Evolutionary conservation across 30 jellyfish, hydroid and myxozoan species (phyloP).

Genomic region (Hydractinia symbiolongicarpus): DNA sequence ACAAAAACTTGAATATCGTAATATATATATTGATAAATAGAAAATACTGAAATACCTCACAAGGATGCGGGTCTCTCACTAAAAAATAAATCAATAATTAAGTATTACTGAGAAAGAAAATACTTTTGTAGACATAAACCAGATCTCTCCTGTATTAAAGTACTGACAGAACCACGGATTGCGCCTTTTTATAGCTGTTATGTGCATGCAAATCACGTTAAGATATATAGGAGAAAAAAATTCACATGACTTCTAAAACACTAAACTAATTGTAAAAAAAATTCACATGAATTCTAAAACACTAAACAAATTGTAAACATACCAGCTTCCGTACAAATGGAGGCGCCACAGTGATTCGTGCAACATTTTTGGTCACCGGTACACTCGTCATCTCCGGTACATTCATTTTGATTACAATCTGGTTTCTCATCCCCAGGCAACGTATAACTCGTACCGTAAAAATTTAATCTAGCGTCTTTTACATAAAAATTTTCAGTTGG

Average conservation of each 20-base stretch:
- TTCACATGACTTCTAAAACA: no score
- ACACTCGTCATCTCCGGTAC: constrained; percentile 57
- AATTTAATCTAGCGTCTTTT: constrained; percentile 57
- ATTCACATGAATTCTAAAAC: no score
- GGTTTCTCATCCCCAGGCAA: constrained; percentile 60
- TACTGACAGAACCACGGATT: no score
- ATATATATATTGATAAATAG: no score
- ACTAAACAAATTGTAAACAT: constrained; percentile 5
- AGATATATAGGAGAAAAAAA: no score
- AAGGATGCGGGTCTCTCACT: constrained; percentile 84
- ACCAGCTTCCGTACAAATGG: constrained; percentile 73
- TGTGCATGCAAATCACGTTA: no score
- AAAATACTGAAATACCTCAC: constrained; percentile 47
- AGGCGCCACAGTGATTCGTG: constrained; percentile 59
- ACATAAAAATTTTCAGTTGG: constrained; percentile 28
- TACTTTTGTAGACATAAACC: background rate
- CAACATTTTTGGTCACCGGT: constrained; percentile 83
- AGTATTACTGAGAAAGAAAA: background rate
- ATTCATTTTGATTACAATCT: constrained; percentile 49
- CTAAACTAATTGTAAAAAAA: no score
- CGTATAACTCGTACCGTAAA: constrained; percentile 48
- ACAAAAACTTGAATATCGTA: no score
- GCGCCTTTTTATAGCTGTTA: no score
- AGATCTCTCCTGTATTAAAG: no score
- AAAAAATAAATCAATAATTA: constrained; percentile 12